Conservation (phyloP, 2,797 vertebrate genomes). For the Chiloscyllium punctatum region DNA sequence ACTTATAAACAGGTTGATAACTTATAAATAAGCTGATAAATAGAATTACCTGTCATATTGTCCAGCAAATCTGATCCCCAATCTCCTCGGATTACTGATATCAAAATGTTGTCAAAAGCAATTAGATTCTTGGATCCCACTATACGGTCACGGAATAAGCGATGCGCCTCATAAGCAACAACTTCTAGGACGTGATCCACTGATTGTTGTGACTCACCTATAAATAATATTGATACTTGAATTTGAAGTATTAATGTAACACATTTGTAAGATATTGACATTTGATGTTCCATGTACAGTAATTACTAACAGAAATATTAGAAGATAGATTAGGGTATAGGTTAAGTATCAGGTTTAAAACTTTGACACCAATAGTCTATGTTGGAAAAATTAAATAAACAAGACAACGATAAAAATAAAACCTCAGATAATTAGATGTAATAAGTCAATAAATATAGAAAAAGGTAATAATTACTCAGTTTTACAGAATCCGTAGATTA, state of each 20-base stretch:
- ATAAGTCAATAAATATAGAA: not conserved
- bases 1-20: not conserved
- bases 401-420: not conserved
- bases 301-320: slow-evolving; percentile 36
- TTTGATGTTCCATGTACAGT: not conserved
- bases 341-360: slow-evolving; percentile 46
- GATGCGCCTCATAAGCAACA: slow-evolving; percentile 76
- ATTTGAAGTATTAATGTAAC: slow-evolving; percentile 28
- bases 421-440: not conserved
- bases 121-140: slow-evolving; percentile 76
- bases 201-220: slow-evolving; percentile 56
- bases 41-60: slow-evolving; percentile 74
- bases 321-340: slow-evolving; percentile 60
- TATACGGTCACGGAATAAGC: slow-evolving; percentile 88
- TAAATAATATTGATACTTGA: slow-evolving; percentile 39
- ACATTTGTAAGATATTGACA: not conserved
- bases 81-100: slow-evolving; percentile 77
- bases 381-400: not conserved
- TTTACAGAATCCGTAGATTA: not conserved
- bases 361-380: slow-evolving; percentile 43
- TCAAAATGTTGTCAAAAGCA: slow-evolving; percentile 81
- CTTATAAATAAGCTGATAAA: not conserved
- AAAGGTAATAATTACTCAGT: slow-evolving; percentile 42
- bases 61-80: slow-evolving; percentile 82
- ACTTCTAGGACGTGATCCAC: slow-evolving; percentile 82